A percentile compares a stretch with the other conserved stretches of the same genome.
Evolutionary conservation across 2,797 vertebrate genomes (phyloP).

Genomic region (Chelon labrosus): DNA sequence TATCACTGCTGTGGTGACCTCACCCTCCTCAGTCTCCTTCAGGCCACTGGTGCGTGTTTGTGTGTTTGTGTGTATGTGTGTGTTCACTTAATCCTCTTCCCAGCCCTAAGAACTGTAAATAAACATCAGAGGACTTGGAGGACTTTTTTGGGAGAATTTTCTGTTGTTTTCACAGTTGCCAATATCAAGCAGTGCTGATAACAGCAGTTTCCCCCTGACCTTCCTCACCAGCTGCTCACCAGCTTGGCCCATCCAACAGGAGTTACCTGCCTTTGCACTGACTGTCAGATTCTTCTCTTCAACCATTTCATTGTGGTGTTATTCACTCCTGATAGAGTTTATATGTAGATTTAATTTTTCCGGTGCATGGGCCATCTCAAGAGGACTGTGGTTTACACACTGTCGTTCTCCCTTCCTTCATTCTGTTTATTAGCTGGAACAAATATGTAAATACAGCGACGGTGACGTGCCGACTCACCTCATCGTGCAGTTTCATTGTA

Average conservation of each 20-base stretch:
- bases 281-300: slow-evolving; percentile 44
- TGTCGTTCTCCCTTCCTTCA: slow-evolving; percentile 45
- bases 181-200: slow-evolving; percentile 75
- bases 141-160: slow-evolving; percentile 50
- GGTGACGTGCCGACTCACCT: slow-evolving; percentile 46
- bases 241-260: slow-evolving; percentile 52
- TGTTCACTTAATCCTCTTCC: slow-evolving; percentile 72
- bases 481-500: slow-evolving; percentile 31
- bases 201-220: slow-evolving; percentile 78
- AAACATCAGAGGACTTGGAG: slow-evolving; percentile 60
- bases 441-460: slow-evolving; percentile 77
- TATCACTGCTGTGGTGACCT: slow-evolving; percentile 55
- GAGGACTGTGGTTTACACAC: slow-evolving; percentile 63
- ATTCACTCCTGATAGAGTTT: slow-evolving; percentile 52
- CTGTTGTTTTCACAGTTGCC: slow-evolving; percentile 64
- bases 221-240: slow-evolving; percentile 80
- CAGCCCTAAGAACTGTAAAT: slow-evolving; percentile 65
- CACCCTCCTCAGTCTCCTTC: slow-evolving; percentile 57
- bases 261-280: slow-evolving; percentile 44
- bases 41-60: slow-evolving; percentile 49
- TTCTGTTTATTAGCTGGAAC: slow-evolving; percentile 70
- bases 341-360: slow-evolving; percentile 62
- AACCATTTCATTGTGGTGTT: slow-evolving; percentile 48
- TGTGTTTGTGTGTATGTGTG: slow-evolving; percentile 43
- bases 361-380: slow-evolving; percentile 65